Conservation (phyloP, 2,888 invertebrate genomes). For the Lobophora halterata region DNA sequence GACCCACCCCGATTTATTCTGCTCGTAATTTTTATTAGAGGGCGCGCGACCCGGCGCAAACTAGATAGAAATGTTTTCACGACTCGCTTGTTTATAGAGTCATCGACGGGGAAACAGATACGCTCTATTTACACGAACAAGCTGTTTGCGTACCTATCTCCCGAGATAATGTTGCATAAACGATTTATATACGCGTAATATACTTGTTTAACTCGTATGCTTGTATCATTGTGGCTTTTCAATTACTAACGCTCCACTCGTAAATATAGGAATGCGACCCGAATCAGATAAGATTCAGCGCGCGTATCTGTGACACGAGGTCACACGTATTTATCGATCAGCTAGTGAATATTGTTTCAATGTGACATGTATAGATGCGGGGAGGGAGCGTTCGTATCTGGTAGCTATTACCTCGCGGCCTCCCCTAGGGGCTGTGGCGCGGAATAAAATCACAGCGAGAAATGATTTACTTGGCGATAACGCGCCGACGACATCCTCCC, state of each 20-base stretch:
- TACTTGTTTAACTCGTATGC: slow-evolving; percentile 54
- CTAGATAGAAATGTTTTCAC: slow-evolving; percentile 76
- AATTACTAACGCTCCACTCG: slow-evolving; percentile 47
- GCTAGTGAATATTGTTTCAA: slow-evolving; percentile 70
- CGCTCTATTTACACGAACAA: slow-evolving; percentile 67
- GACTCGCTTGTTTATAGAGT: slow-evolving; percentile 76
- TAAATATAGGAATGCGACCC: slow-evolving; percentile 30
- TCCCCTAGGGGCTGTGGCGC: slow-evolving; percentile 51
- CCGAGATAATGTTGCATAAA: slow-evolving; percentile 73
- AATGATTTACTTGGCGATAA: slow-evolving; percentile 68
- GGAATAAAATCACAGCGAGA: slow-evolving; percentile 72
- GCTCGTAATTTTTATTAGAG: slow-evolving; percentile 75
- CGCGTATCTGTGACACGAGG: slow-evolving; percentile 53
- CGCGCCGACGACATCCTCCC: slow-evolving; percentile 45
- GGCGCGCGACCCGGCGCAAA: slow-evolving; percentile 64
- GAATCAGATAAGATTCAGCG: slow-evolving; percentile 24
- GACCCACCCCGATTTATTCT: slow-evolving; percentile 67
- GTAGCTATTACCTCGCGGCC: slow-evolving; percentile 61
- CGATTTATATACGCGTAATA: slow-evolving; percentile 45
- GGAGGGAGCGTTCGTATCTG: slow-evolving; percentile 54
- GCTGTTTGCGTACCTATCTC: slow-evolving; percentile 69
- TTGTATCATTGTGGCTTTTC: slow-evolving; percentile 53
- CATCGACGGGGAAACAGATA: slow-evolving; percentile 74
- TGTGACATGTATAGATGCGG: slow-evolving; percentile 58
- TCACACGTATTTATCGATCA: slow-evolving; percentile 55